Conservation (phyloP, 2,113 vertebrate genomes). For the Salvelinus fontinalis region DNA sequence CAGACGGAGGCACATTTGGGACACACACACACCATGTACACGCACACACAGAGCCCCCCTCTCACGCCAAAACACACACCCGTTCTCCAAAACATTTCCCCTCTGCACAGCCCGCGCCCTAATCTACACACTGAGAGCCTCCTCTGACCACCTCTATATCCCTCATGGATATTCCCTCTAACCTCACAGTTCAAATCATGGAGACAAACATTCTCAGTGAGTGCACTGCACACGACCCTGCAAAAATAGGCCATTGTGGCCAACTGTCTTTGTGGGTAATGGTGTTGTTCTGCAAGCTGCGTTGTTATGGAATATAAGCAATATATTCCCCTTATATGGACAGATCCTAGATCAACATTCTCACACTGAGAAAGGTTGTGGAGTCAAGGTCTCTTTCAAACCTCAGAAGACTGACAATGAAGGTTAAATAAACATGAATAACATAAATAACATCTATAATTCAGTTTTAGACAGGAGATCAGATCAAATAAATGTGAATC, state of each 20-base stretch:
- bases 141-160: slow-evolving; percentile 33
- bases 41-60: slow-evolving; percentile 29
- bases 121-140: slow-evolving; percentile 24
- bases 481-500: not conserved
- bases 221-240: not conserved
- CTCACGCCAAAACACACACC: not conserved
- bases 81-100: slow-evolving; percentile 20
- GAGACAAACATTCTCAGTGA: slow-evolving; percentile 24
- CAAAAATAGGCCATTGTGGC: too few species aligned
- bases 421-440: slow-evolving; percentile 3
- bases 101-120: slow-evolving; percentile 4
- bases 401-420: slow-evolving; percentile 5
- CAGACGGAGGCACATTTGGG: not conserved
- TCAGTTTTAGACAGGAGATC: too few species aligned
- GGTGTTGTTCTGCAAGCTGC: too few species aligned
- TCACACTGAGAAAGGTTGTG: not conserved
- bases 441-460: slow-evolving; percentile 8
- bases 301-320: too few species aligned
- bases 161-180: not conserved
- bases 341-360: too few species aligned
- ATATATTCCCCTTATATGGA: too few species aligned
- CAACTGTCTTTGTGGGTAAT: too few species aligned
- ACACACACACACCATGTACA: slow-evolving; percentile 4
- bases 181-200: not conserved
- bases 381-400: not conserved